Evolutionary conservation across 1,140 invertebrate species (phyloP), one percentile per base, ranked within the genome.

Genomic region (Diabrotica virgifera): DNA sequence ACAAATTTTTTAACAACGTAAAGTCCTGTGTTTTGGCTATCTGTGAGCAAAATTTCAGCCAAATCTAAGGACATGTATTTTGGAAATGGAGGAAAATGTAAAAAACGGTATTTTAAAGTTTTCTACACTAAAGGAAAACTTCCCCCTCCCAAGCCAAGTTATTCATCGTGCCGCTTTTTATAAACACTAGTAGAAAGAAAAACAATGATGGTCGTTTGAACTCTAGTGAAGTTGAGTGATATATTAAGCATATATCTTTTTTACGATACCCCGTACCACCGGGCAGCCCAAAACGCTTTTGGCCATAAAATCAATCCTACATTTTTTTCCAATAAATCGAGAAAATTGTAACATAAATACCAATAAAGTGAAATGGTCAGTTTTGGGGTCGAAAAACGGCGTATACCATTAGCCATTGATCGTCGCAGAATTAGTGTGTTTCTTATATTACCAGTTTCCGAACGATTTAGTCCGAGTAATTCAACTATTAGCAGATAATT

Each of bases 401-500:
- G 51, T 61, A 64, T 68, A 56, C 66, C 66, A 68, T 68, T 68
- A 68, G 62, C 66, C 55, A 57, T 55, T 64, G 53, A 58, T 64
- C 56, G 56, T 53, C 59, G 52, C 57, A 40, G 59, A 59, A 52
- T 64, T 57, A 68, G 66, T 68, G 67, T 71, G 65, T 73, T 72
- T 69, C 70, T 71, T 66, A 63, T 67, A 62, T 56, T 66, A 71
- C 70, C 66, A 65, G 73, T 74, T 46, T 74, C 73, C 71, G 71
- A 65, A 67, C 73, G 73, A 74, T 74, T 76, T 72, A 72, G 60
- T 70, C 61, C 66, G 60, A 57, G 66, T 74, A 75, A 71, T 76
- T 70, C 68, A 63, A 61, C 73, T 74, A 77, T 73, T 76, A 77
- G 75, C 71, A 70, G 75, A 76, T 76, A 77, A 77, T 77, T 75